Evolutionary conservation across 35 echinoderm and acorn worm genomes (phyloP).

Genomic region (Heliocidaris tuberculata): DNA sequence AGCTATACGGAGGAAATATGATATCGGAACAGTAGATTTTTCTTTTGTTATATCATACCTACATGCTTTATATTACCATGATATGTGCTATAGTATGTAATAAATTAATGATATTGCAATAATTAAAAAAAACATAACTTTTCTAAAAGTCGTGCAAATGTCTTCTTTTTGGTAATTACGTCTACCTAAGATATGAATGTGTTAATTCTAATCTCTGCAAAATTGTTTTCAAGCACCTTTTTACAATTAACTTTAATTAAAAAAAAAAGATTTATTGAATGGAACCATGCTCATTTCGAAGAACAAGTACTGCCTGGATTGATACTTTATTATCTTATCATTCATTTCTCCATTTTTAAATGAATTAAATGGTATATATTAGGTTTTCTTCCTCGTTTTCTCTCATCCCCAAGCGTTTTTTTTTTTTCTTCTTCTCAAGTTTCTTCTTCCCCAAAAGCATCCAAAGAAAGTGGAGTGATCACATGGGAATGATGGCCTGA

Average conservation of each 20-base stretch:
- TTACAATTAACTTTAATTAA: too few relatives aligned
- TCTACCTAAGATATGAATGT: slow-evolving; percentile 20
- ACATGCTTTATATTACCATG: background rate
- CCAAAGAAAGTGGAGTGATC: background rate
- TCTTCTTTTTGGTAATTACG: background rate
- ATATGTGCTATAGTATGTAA: too few relatives aligned
- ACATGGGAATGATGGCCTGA: background rate
- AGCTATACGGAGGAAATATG: background rate
- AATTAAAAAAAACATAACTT: too few relatives aligned
- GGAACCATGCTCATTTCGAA: background rate
- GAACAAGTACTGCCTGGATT: background rate
- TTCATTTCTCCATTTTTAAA: background rate
- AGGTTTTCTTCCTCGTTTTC: background rate
- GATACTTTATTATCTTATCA: background rate
- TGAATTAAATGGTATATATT: background rate
- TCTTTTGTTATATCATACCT: background rate
- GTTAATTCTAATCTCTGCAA: too few relatives aligned
- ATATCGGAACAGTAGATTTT: background rate
- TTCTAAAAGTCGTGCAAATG: background rate
- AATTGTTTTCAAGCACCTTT: too few relatives aligned
- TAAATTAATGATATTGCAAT: too few relatives aligned
- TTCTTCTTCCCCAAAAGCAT: background rate
- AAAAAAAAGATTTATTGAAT: background rate
- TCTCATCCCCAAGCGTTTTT: background rate
- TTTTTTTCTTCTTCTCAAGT: background rate